Percentiles rank a stretch among this genome's conserved stretches.
Evolutionary conservation across 2,113 vertebrate species (phyloP).

Genomic region (Petrocephalus microphthalmus): DNA sequence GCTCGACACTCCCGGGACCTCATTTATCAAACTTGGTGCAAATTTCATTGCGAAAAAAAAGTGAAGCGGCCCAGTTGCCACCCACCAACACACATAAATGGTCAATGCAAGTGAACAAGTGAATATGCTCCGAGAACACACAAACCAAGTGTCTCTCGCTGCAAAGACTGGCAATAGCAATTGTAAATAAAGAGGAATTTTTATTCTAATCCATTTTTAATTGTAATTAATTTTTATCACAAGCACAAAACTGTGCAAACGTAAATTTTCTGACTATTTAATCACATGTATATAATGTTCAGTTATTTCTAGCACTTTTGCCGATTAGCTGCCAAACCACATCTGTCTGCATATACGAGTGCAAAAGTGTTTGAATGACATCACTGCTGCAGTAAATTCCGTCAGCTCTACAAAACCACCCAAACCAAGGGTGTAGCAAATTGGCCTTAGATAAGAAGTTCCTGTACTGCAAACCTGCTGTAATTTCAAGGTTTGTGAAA

Average conservation of each 20-base stretch:
- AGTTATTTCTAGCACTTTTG: too few relatives aligned
- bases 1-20: not conserved
- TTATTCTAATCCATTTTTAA: too few relatives aligned
- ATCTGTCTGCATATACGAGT: too few relatives aligned
- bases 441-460: not conserved
- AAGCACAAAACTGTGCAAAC: not conserved
- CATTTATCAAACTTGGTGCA: not conserved
- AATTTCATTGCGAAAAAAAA: not conserved
- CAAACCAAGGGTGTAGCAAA: not conserved
- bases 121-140: not conserved
- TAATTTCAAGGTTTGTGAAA: not conserved
- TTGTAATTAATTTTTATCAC: too few relatives aligned
- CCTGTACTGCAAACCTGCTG: not conserved
- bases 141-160: not conserved
- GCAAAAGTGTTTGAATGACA: too few relatives aligned
- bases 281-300: not conserved
- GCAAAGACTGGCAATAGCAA: not conserved
- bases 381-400: too few relatives aligned
- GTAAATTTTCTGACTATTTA: not conserved
- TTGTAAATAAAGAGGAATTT: not conserved
- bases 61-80: not conserved
- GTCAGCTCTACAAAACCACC: too few relatives aligned
- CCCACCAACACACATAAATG: not conserved
- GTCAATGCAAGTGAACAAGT: not conserved
- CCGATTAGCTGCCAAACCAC: too few relatives aligned